Percentiles rank a stretch among this genome's conserved stretches.
Conservation (phyloP, 1,140 invertebrate species). For the Drosophila arawakana region DNA sequence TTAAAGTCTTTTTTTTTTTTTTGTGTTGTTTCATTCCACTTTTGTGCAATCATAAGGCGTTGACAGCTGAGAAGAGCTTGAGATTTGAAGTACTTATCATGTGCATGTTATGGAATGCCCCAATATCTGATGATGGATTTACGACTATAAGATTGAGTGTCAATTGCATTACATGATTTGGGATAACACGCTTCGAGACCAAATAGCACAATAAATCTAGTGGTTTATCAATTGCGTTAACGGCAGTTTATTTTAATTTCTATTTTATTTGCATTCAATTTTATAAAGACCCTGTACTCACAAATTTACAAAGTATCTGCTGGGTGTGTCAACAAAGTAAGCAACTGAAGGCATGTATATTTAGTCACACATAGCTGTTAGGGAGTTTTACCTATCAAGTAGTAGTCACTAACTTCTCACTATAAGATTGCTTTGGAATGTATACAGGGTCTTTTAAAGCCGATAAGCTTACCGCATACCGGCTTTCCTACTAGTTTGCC, state of each 20-base stretch:
- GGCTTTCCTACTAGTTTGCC: no score
- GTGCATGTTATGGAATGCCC: slow-evolving; percentile 13
- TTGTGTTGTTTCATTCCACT: slow-evolving; percentile 1
- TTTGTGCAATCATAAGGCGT: slow-evolving; percentile 17
- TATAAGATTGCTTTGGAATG: no score
- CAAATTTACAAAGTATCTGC: no score
- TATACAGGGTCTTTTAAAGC: no score
- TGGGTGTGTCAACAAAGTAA: no score
- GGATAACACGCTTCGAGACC: slow-evolving; percentile 8
- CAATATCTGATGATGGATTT: slow-evolving; percentile 22
- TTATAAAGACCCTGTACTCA: no score
- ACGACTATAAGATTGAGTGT: slow-evolving; percentile 1
- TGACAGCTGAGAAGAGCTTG: slow-evolving; percentile 12
- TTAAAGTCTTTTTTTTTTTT: not conserved
- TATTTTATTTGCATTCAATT: no score
- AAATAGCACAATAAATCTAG: slow-evolving; percentile 36
- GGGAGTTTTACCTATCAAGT: no score
- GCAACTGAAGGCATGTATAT: no score
- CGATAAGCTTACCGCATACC: no score
- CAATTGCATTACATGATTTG: slow-evolving; percentile 29
- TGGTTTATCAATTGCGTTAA: slow-evolving; percentile 27
- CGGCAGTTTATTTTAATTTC: slow-evolving; percentile 21
- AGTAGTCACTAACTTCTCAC: no score
- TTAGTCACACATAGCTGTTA: no score
- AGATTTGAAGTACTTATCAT: not conserved